These are phyloP conservation scores for Drepana falcataria DNA, from an alignment of 2,888 invertebrate genomes.

Conservation along the genomic window DNA sequence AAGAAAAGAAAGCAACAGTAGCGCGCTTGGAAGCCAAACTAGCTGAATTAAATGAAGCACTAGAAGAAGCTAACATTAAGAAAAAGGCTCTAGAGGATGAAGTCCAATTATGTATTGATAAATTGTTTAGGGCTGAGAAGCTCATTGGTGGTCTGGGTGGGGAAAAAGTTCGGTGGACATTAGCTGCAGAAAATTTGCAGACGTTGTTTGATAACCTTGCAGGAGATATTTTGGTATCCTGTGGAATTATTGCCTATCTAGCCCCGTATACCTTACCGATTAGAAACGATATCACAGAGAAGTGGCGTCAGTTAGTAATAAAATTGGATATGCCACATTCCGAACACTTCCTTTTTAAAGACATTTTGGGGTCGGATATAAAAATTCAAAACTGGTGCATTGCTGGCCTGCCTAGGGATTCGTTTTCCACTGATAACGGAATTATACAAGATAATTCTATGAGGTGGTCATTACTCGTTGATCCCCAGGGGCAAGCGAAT, in stretches of 20 bases:
- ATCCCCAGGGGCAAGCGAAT: conserved; percentile 91
- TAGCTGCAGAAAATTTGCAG: conserved; percentile 86
- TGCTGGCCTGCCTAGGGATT: conserved; percentile 87
- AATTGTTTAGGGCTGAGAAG: conserved; percentile 91
- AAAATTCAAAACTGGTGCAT: conserved; percentile 93
- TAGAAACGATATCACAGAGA: conserved; percentile 77
- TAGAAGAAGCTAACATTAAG: conserved; percentile 81
- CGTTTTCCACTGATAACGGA: conserved; percentile 90
- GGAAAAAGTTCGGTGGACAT: conserved; percentile 91
- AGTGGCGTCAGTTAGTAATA: conserved; percentile 86
- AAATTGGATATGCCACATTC: conserved; percentile 88
- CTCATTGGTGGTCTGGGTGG: conserved; percentile 92
- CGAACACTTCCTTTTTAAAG: conserved; percentile 83
- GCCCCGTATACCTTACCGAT: conserved; percentile 89
- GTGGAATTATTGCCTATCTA: conserved; percentile 93
- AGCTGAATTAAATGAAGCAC: conserved; percentile 82
- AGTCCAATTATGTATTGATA: conserved; percentile 89
- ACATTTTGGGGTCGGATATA: conserved; percentile 89
- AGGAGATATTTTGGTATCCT: conserved; percentile 93
- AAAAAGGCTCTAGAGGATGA: conserved; percentile 84
- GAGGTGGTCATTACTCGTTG: conserved; percentile 88
- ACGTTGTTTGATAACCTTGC: conserved; percentile 87
- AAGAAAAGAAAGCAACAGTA: conserved; percentile 89
- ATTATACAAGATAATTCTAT: conserved; percentile 89
- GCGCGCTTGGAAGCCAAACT: conserved; percentile 87